phyloP scores from a whole-genome alignment of 2,113 vertebrate species.

The Sprattus sprattus region DNA sequence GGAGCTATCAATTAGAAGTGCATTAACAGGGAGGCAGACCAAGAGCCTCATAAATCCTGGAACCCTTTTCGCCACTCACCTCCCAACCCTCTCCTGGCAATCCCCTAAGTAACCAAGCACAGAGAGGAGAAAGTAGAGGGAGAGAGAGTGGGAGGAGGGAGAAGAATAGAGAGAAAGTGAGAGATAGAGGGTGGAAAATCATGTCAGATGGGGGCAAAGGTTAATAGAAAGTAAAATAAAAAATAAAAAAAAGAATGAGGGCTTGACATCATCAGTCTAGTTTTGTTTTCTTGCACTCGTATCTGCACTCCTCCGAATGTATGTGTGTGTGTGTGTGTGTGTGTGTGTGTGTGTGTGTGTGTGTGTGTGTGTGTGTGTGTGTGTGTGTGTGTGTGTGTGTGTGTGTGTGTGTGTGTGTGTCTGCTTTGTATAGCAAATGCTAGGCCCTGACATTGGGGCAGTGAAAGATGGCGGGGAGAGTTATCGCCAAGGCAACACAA shows the following conservation, averaged over 20 bases:
- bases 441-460: constrained; percentile 31
- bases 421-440: constrained; percentile 27
- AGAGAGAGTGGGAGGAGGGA: not conserved
- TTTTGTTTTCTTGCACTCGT: not conserved
- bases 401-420: constrained; percentile 15
- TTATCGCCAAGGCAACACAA: not conserved
- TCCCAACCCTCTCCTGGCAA: not conserved
- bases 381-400: constrained; percentile 27
- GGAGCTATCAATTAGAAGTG: not conserved
- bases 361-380: constrained; percentile 14
- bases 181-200: too few species aligned
- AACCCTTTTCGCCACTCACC: not conserved
- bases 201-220: not conserved
- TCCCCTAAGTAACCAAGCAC: not conserved
- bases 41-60: not conserved
- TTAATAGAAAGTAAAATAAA: not conserved
- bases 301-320: not conserved
- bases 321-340: not conserved
- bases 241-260: not conserved
- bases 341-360: constrained; percentile 31
- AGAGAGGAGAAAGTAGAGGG: not conserved
- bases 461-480: not conserved
- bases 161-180: not conserved
- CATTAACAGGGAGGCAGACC: not conserved
- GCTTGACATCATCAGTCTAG: not conserved